These are phyloP conservation scores for Antheraea pernyi DNA, from an alignment of 1,140 invertebrate genomes.

Conservation along the genomic window DNA sequence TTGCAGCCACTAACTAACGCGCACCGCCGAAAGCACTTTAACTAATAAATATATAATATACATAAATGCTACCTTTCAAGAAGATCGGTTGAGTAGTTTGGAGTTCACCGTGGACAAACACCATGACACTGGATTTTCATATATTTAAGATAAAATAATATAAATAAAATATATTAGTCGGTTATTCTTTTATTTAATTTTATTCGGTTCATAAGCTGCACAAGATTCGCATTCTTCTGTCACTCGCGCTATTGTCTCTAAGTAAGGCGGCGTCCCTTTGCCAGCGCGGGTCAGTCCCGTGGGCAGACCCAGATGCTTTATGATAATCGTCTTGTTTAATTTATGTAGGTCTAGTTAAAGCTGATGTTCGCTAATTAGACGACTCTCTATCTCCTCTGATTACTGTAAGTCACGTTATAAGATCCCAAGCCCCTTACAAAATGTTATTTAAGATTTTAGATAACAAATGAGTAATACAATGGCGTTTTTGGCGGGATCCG, in stretches of 20 bases:
- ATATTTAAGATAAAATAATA: no score
- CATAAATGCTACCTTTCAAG: no score
- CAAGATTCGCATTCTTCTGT: conserved; percentile 6
- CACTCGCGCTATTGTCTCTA: background rate
- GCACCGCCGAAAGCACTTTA: no score
- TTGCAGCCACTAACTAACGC: no score
- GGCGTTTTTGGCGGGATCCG: no score
- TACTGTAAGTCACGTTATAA: background rate
- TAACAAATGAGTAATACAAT: no score
- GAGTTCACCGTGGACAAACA: no score
- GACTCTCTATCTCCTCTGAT: background rate
- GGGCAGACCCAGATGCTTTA: conserved; percentile 32
- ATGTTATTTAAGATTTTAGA: background rate
- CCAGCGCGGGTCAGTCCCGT: conserved; percentile 28
- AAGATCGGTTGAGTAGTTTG: no score
- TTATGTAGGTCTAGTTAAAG: conserved; percentile 24
- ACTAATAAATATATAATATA: no score
- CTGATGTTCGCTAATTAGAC: background rate
- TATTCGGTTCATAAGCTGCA: background rate
- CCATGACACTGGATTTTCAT: no score
- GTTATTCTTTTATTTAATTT: no score
- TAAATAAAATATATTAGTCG: no score
- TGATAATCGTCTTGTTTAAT: conserved; percentile 40
- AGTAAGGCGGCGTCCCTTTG: conserved; percentile 29
- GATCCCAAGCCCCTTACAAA: background rate